A percentile compares a stretch with the other conserved stretches of the same genome.
phyloP scores from a whole-genome alignment of 2,113 vertebrate genomes.

The Hyperopisus bebe region DNA sequence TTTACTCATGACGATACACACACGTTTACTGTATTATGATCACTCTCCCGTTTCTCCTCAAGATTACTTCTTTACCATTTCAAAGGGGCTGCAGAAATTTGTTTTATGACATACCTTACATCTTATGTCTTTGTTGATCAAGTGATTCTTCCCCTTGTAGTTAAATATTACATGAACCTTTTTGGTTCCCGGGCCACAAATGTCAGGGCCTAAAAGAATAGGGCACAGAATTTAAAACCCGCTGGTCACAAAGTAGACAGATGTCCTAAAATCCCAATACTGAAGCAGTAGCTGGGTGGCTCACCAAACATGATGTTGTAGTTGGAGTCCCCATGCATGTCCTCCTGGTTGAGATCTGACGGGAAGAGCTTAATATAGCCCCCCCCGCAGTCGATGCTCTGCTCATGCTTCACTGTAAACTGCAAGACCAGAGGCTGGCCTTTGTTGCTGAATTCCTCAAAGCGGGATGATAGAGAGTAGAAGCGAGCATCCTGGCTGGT shows the following conservation, averaged over 20 bases:
- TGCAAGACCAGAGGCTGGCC: conserved; percentile 55
- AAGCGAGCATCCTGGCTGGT: conserved; percentile 67
- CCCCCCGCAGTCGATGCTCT: conserved; percentile 71
- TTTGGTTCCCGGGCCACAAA: conserved; percentile 79
- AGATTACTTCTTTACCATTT: not conserved
- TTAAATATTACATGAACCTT: conserved; percentile 76
- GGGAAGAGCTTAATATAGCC: conserved; percentile 71
- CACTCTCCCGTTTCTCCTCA: not conserved
- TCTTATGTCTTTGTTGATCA: conserved; percentile 75
- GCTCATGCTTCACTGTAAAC: conserved; percentile 74
- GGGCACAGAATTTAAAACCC: not conserved
- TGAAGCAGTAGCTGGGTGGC: conserved; percentile 3
- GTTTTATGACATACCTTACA: conserved; percentile 62
- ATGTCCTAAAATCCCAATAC: not conserved
- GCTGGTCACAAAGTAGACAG: not conserved
- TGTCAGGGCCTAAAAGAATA: conserved; percentile 67
- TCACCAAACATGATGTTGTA: conserved; percentile 77
- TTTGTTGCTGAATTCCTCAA: conserved; percentile 38
- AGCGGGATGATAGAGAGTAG: conserved; percentile 66
- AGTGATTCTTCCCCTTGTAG: conserved; percentile 76
- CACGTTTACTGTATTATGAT: not conserved
- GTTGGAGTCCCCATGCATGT: conserved; percentile 64
- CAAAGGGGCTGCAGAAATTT: not conserved
- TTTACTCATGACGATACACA: not conserved
- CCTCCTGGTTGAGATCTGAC: conserved; percentile 62